Conservation (phyloP, 2,113 vertebrate species). For the Odocoileus virginianus region DNA sequence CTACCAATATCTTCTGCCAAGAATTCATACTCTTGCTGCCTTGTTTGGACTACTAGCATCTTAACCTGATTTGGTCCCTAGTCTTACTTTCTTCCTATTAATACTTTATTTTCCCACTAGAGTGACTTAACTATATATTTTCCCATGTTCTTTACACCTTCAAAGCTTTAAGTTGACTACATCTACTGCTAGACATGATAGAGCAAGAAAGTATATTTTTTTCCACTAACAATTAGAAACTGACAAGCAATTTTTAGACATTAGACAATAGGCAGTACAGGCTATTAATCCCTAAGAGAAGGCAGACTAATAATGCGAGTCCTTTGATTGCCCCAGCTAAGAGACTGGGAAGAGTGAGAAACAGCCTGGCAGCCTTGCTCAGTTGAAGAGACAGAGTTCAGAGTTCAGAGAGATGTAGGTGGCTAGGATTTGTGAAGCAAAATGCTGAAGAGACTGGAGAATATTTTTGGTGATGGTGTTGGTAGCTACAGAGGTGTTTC, state of each 20-base stretch:
- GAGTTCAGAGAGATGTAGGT: neutral
- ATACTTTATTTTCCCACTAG: conserved; percentile 1
- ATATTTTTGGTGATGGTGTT: neutral
- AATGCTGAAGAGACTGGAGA: neutral
- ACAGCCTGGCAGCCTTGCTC: neutral
- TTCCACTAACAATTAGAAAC: neutral
- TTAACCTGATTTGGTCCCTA: neutral
- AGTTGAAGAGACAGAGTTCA: neutral
- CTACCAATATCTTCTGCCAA: neutral
- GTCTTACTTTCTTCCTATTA: neutral
- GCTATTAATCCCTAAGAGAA: neutral
- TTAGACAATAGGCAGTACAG: neutral
- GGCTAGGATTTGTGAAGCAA: neutral
- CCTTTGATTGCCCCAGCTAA: neutral
- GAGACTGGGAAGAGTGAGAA: neutral
- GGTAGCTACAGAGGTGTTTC: neutral
- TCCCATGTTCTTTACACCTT: neutral
- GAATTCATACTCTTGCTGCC: neutral
- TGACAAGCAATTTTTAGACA: neutral
- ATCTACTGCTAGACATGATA: neutral
- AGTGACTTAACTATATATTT: neutral
- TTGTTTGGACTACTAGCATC: neutral
- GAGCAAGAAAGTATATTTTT: neutral
- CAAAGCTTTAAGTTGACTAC: neutral
- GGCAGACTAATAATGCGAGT: neutral